Evolutionary conservation across 2,113 vertebrate genomes (phyloP).

Genomic region (Laticauda colubrina): DNA sequence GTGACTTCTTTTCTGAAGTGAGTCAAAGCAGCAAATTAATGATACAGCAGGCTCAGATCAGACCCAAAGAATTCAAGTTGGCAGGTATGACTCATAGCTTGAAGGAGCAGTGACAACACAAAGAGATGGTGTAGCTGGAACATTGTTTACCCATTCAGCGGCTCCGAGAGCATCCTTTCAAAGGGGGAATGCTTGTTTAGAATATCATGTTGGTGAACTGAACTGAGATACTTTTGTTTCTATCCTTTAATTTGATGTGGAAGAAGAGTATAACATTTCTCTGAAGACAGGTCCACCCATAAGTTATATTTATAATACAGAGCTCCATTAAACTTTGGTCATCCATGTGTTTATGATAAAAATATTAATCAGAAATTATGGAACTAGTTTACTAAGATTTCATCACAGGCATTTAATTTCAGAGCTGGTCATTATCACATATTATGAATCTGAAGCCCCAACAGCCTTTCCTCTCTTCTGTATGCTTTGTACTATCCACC

Average conservation of each 20-base stretch:
- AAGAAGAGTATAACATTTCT: not conserved
- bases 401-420: not conserved
- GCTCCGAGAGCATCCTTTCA: not conserved
- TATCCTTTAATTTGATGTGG: not conserved
- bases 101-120: not conserved
- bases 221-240: not conserved
- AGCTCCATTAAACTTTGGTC: not conserved
- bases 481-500: not conserved
- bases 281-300: not conserved
- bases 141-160: not conserved
- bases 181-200: not conserved
- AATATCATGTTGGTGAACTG: not conserved
- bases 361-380: not conserved
- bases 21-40: constrained; percentile 30
- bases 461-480: not conserved
- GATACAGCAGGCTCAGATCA: not conserved
- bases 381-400: not conserved
- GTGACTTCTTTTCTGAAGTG: constrained; percentile 3
- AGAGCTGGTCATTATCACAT: not conserved
- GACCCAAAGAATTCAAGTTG: not conserved
- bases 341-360: not conserved
- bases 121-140: not conserved
- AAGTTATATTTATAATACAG: not conserved
- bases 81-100: constrained; percentile 10
- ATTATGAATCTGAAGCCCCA: not conserved